Evolutionary conservation across 2,113 vertebrate genomes (phyloP), one percentile per base, ranked within the genome.

Genomic region (Clarias macrocephalus): DNA sequence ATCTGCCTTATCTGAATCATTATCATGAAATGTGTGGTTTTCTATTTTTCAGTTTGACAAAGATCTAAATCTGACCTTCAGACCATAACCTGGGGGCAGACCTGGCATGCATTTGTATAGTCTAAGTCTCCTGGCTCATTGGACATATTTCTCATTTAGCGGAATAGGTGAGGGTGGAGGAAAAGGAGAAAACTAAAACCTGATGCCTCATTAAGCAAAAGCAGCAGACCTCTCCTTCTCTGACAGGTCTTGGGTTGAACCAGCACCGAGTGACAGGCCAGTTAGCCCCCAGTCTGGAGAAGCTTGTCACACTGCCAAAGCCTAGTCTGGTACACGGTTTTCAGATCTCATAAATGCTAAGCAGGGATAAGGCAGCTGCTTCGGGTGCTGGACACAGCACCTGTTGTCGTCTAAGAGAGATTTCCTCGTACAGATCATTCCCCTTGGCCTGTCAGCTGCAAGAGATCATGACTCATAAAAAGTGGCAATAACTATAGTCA

Each of bases 291-390:
- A 86, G 85, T 86, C 90, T 89, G 85, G 84, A 90, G 80, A 87
- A 86, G 73, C 83, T 76, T 88, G 89, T 88, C 89, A 87, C 56
- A 54, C 87, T 90, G 89, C 87, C 91, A 88, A 86, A 81, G 83
- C 76, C 80, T 68, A 81, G 85, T 87, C 80, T 70, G 88, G 68
- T 88, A 88, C 86, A 86, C 86, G 89, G 89, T 89, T 89, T 89
- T 81, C 85, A 89, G 86, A 88, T 86, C 89, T 89, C 80, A 88
- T 88, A 89, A 89, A 91, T 89, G 89, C 91, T 89, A 89, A 89
- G 89, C 76, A 85, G 83, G 63, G 73, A 86, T 85, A 84, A 86
- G 85, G 87, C 85, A 82, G 48, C 82, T 85, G 86, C 73, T 83
- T 82, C 68, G 73, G 81, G 48, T 73, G 63, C 88, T 80, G 89